Evolutionary conservation across 2,888 invertebrate genomes (phyloP), one percentile per base, ranked within the genome.

Genomic region (Cataglyphis cursor): DNA sequence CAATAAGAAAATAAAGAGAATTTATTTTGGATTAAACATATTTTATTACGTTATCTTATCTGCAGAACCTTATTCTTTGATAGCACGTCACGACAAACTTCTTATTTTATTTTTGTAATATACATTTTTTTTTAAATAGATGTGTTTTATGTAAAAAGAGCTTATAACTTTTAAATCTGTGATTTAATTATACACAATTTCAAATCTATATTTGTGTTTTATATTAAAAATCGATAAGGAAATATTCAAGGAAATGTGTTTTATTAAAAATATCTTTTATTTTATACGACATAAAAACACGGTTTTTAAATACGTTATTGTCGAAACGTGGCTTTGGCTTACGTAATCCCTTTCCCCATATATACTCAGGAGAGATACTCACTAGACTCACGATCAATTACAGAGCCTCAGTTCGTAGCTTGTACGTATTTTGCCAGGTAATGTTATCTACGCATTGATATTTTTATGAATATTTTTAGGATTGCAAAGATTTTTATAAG

Each of bases 381-480:
- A n/a, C n/a, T n/a, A n/a, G 6, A 6, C 15, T 78, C 21, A 44
- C 31, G 0, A 35, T 12, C 12, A 41, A 54, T 41, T 70, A 78
- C 1, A 65, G 8, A 18, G 65, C 18, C 31, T 78, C 70, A 57
- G 31, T 57, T 18, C 68, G 28, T 28, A n/a, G 10, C 38, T 76
- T 76, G 18, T n/a, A 28, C n/a, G n/a, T 66, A 66, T 59, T 12
- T 59, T 15, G 10, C 57, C 21, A 31, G 44, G 8, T 44, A 68
- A 66, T 64, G 18, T 68, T 28, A 31, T 70, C 10, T 18, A 10
- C 48, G 15, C 48, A 44, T 59, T 57, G 18, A 41, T 28, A 41
- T 41, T 24, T 28, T 31, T 2, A n/a, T 66, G 66, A 54, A 54
- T n/a, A 18, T n/a, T 1, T 75, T 18, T 41, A 51, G 54, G n/a